These are phyloP conservation scores for Elachura formosa DNA, from an alignment of 2,113 vertebrate species.

Conservation along the genomic window DNA sequence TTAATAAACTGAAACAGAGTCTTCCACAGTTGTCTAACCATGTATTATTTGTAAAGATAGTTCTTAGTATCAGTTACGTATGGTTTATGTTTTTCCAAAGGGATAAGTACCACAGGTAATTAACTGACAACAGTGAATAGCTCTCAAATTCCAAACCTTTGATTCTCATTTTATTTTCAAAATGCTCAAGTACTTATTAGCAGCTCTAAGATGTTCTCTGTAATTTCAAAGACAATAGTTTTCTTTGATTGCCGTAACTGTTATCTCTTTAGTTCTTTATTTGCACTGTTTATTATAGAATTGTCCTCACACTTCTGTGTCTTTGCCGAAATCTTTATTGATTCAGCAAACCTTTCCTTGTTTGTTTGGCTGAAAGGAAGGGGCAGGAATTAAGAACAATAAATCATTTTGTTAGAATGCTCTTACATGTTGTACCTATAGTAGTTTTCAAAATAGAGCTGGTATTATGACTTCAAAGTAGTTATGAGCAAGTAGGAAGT, in stretches of 20 bases:
- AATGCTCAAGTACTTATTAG: background rate
- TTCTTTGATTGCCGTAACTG: background rate
- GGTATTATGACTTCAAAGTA: background rate
- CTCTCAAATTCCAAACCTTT: background rate
- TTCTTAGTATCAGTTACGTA: background rate
- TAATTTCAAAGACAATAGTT: background rate
- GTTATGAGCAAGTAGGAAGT: background rate
- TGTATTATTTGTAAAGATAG: background rate
- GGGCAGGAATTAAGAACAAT: background rate
- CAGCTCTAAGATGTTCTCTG: background rate
- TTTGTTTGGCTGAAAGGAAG: constrained; percentile 13
- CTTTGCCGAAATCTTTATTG: constrained; percentile 18
- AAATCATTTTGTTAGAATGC: background rate
- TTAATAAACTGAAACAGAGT: background rate
- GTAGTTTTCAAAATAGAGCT: background rate
- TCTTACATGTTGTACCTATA: background rate
- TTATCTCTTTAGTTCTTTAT: background rate
- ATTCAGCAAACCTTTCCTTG: constrained; percentile 21
- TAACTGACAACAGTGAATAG: background rate
- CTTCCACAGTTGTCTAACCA: background rate
- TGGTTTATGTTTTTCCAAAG: background rate
- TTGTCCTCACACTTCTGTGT: background rate
- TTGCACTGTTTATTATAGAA: background rate
- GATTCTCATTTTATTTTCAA: background rate
- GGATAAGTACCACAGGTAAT: background rate